Evolutionary conservation across 2,797 vertebrate species (phyloP), one percentile per base, ranked within the genome.

Genomic region (Labroides dimidiatus): DNA sequence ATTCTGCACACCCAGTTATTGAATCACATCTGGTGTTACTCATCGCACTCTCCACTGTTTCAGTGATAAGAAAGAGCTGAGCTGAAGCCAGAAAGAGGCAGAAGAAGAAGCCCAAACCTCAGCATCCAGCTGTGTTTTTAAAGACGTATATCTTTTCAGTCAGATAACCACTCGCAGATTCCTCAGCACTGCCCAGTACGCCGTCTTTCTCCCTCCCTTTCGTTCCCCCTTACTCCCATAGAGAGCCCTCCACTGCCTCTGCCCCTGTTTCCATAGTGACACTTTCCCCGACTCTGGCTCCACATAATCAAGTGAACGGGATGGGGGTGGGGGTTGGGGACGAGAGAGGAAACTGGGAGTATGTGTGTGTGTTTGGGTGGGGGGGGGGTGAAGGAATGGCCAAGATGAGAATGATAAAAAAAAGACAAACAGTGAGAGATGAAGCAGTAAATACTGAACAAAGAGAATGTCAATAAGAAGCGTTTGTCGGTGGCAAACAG

Each of bases 221-320:
- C 44, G 44, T 30, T 41, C 47, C 54, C 77, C 53, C 63, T 63
- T 75, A 42, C 80, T 78, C 75, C 75, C 67, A 78, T 16, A 78
- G 72, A 86, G 71, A 88, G 42, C 84, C 75, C 78, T 86, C 71
- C 55, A 41, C 88, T 87, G 82, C 84, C 80, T 92, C 80, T 82
- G 86, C 88, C 87, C 90, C 83, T 88, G 89, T 92, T 93, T 89
- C 91, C 92, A 92, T 92, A 90, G 91, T 92, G 88, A 92, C 91
- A 91, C 89, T 89, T 89, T 90, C 89, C 90, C 89, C 82, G 86
- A 85, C 82, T 91, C 82, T 72, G 82, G 85, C 87, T 90, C 78
- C 41, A 87, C 86, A 87, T 89, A 87, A 91, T 90, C 87, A 90
- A 90, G 89, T 75, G 77, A 88, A 77, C 78, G 39, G 86, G 89